Conservation (phyloP, 2,113 vertebrate species). For the Pelecanus crispus region DNA sequence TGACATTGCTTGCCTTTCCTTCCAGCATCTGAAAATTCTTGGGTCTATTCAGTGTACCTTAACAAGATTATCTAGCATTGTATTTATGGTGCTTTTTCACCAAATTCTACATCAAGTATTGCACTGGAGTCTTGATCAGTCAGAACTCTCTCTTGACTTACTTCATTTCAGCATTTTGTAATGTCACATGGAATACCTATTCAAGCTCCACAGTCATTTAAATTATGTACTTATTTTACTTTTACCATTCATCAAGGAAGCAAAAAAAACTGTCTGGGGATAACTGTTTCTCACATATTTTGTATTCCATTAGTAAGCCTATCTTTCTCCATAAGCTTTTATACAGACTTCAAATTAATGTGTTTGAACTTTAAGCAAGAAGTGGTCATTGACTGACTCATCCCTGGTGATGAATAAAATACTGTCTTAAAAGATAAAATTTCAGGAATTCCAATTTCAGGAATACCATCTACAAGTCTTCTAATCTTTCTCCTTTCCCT, state of each 20-base stretch:
- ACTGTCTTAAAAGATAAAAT: neutral
- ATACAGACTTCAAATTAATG: slow-evolving; percentile 21
- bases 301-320: slow-evolving; percentile 8
- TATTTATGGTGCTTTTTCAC: neutral
- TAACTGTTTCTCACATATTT: neutral
- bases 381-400: neutral
- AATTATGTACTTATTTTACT: neutral
- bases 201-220: neutral
- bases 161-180: neutral
- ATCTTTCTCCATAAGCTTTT: neutral
- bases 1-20: neutral
- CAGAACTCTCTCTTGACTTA: neutral
- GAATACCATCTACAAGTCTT: neutral
- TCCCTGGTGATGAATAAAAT: neutral
- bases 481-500: neutral
- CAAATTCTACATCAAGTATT: neutral
- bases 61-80: neutral
- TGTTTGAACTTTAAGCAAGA: neutral
- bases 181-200: neutral
- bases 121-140: neutral
- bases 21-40: neutral
- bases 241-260: neutral
- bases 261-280: neutral
- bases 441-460: neutral
- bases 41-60: neutral